Conservation (phyloP, 1,140 invertebrate genomes). For the Phymorhynchus buccinoides region DNA sequence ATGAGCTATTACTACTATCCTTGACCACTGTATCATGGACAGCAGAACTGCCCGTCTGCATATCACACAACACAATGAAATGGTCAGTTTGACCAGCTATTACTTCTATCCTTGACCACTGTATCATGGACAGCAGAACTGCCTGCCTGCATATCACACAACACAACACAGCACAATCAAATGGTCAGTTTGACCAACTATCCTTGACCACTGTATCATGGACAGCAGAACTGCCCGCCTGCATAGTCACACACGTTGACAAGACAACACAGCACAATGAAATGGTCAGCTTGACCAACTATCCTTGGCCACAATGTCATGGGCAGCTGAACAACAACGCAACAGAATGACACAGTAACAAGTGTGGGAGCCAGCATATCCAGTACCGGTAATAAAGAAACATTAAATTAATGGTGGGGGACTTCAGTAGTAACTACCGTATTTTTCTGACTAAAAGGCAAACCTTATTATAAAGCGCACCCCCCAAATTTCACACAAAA, state of each 20-base stretch:
- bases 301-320: conserved; percentile 99
- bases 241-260: no score
- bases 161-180: not conserved
- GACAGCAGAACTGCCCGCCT: conserved; percentile 82
- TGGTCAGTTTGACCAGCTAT: no score
- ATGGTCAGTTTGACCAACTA: no score
- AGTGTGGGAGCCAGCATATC: not conserved
- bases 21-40: conserved; percentile 99
- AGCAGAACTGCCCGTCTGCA: conserved; percentile 77
- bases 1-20: no score
- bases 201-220: conserved; percentile 99
- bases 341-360: not conserved
- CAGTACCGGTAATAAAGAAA: no score
- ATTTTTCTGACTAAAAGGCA: no score
- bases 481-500: no score
- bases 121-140: conserved; percentile 93
- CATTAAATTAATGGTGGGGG: no score
- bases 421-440: no score
- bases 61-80: conserved; percentile 21
- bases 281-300: no score
- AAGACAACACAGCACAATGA: not conserved
- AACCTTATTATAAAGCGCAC: no score
- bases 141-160: conserved; percentile 73
- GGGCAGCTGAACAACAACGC: conserved; percentile 81
- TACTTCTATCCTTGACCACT: no score